Evolutionary conservation across 2,113 vertebrate genomes (phyloP).

Genomic region (Zeus faber): DNA sequence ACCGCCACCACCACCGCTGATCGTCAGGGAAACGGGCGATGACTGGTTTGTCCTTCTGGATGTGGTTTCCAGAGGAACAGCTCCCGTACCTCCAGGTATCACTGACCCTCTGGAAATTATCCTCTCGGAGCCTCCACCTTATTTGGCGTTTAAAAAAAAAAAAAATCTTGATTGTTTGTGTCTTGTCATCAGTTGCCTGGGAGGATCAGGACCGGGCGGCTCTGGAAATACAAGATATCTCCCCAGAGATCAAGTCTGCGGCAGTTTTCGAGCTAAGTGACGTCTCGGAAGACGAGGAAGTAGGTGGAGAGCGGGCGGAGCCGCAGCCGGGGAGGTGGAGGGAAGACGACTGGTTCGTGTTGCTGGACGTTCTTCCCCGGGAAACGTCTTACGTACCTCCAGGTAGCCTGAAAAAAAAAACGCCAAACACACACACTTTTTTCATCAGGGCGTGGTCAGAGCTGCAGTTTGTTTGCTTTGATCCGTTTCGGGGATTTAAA

Average conservation of each 20-base stretch:
- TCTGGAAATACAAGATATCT: conserved; percentile 9
- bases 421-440: too few species aligned
- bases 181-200: conserved; percentile 14
- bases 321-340: conserved; percentile 5
- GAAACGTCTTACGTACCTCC: neutral
- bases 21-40: conserved; percentile 27
- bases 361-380: conserved; percentile 17
- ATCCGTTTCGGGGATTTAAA: too few species aligned
- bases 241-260: conserved; percentile 14
- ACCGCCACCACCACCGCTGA: conserved; percentile 3
- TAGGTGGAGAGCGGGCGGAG: neutral
- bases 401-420: neutral
- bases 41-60: conserved; percentile 62
- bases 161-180: too few species aligned
- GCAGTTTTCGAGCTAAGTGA: neutral
- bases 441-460: too few species aligned
- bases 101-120: neutral
- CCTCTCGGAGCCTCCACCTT: neutral
- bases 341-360: conserved; percentile 39
- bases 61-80: conserved; percentile 33
- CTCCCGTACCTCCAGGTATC: conserved; percentile 47
- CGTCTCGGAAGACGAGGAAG: neutral
- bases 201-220: conserved; percentile 18
- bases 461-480: too few species aligned
- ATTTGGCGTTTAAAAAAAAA: too few species aligned